A percentile compares a stretch with the other conserved stretches of the same genome.
phyloP scores from a whole-genome alignment of 2,888 invertebrate species.

The Unio delphinus region DNA sequence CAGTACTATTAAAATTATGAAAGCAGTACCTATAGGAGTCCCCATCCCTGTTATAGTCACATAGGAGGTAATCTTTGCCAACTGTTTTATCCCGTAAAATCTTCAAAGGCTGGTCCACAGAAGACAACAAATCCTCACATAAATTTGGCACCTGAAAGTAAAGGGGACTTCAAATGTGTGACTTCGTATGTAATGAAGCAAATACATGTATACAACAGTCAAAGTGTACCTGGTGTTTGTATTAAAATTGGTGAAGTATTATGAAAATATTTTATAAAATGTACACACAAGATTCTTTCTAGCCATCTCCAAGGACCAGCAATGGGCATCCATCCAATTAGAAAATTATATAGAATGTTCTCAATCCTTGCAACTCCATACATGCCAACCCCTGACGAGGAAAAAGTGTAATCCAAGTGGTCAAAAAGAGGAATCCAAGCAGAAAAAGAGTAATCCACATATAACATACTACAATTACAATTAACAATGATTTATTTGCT shows the following conservation, averaged over 20 bases:
- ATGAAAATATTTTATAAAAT: not conserved
- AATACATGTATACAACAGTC: not conserved
- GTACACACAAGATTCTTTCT: too few relatives aligned
- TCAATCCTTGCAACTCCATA: too few relatives aligned
- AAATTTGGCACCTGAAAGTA: conserved; percentile 83
- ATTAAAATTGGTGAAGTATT: not conserved
- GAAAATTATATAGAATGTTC: too few relatives aligned
- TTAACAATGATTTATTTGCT: too few relatives aligned
- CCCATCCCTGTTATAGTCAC: conserved; percentile 99
- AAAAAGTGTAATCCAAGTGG: too few relatives aligned
- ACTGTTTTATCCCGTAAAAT: conserved; percentile 92
- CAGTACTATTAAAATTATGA: not conserved
- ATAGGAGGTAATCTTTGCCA: conserved; percentile 96
- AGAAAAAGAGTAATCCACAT: too few relatives aligned
- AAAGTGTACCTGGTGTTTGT: too few relatives aligned
- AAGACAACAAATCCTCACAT: conserved; percentile 96
- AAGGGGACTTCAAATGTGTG: conserved; percentile 1
- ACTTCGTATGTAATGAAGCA: not conserved
- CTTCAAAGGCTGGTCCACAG: conserved; percentile 98
- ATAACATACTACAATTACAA: too few relatives aligned
- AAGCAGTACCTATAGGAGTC: conserved; percentile 89
- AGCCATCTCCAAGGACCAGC: too few relatives aligned
- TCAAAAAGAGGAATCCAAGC: too few relatives aligned
- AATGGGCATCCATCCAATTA: too few relatives aligned
- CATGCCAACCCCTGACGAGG: too few relatives aligned